Percentiles rank a stretch among this genome's conserved stretches.
Conservation (phyloP, 2,888 invertebrate genomes). For the Zelleria hepariella region DNA sequence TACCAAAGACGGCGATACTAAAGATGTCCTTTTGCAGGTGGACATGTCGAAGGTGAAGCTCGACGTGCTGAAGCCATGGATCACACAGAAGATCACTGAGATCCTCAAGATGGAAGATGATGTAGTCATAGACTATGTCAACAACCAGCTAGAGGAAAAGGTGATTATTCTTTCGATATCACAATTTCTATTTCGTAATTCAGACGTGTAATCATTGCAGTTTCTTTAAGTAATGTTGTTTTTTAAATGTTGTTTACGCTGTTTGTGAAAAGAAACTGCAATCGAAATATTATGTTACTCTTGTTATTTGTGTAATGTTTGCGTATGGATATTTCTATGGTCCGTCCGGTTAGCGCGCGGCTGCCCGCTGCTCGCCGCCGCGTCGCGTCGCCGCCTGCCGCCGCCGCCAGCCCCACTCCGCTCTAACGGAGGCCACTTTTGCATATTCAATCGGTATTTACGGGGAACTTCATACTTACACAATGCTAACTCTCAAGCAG, state of each 20-base stretch:
- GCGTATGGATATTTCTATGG: constrained; percentile 72
- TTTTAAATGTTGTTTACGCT: constrained; percentile 8
- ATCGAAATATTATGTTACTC: constrained; percentile 38
- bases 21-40: constrained; percentile 66
- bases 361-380: constrained; percentile 30
- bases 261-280: constrained; percentile 53
- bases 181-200: constrained; percentile 13
- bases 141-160: constrained; percentile 97
- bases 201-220: constrained; percentile 64
- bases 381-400: constrained; percentile 34
- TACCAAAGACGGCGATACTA: not conserved
- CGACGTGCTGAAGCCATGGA: constrained; percentile 99
- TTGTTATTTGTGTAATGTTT: constrained; percentile 67
- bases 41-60: constrained; percentile 99
- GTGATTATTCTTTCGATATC: constrained; percentile 53
- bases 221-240: constrained; percentile 47
- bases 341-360: constrained; percentile 67
- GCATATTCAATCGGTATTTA: constrained; percentile 70
- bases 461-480: constrained; percentile 66
- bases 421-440: constrained; percentile 64
- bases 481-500: constrained; percentile 54
- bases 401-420: constrained; percentile 47
- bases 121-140: constrained; percentile 98
- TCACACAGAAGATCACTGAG: constrained; percentile 95
- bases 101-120: constrained; percentile 98